phyloP scores from a whole-genome alignment of 53 echinoderm and acorn worm species.

The Zoroaster sp. region DNA sequence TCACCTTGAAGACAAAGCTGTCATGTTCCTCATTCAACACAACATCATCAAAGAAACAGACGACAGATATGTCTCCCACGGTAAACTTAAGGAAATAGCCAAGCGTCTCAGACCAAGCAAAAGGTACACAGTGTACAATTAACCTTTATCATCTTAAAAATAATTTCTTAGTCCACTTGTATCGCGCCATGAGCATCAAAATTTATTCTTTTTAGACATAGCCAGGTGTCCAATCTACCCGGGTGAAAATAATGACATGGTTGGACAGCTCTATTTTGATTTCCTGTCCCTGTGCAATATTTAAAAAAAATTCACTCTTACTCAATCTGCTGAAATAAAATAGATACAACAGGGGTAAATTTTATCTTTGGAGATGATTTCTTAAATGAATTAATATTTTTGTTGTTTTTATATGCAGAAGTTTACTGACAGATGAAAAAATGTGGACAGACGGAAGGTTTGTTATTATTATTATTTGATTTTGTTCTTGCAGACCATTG shows the following conservation, averaged over 20 bases:
- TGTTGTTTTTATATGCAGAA: neutral
- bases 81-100: conserved; percentile 5
- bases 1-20: conserved; percentile 10
- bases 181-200: too few species aligned
- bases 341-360: too few species aligned
- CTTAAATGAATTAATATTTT: neutral
- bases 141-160: too few species aligned
- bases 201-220: too few species aligned
- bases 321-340: too few species aligned
- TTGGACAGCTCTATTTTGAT: neutral
- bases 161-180: neutral
- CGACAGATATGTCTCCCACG: conserved; percentile 2
- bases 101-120: conserved; percentile 16
- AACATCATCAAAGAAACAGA: neutral
- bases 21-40: neutral
- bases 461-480: too few species aligned
- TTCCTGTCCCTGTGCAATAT: neutral
- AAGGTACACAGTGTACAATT: neutral
- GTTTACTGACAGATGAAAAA: conserved; percentile 48
- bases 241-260: too few species aligned
- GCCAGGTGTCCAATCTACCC: too few species aligned
- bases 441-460: conserved; percentile 83
- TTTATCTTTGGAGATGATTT: neutral
- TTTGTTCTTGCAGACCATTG: too few species aligned
- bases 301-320: too few species aligned